Evolutionary conservation across 2,888 invertebrate species (phyloP).

Genomic region (Koerneria pararmatus): DNA sequence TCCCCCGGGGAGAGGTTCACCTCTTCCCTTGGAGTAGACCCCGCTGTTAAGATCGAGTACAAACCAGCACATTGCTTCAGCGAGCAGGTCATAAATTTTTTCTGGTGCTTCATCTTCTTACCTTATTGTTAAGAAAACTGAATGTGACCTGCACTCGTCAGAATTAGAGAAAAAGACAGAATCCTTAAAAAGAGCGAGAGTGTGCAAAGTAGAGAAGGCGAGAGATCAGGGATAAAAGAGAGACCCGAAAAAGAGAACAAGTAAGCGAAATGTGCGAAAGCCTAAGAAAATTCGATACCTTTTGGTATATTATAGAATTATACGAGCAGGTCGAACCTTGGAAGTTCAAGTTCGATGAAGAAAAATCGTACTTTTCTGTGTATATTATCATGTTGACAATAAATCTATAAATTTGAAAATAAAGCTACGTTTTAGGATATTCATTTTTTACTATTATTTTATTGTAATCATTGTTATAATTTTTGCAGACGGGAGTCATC

Average conservation of each 20-base stretch:
- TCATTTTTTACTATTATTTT: neutral
- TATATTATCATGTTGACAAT: too few relatives aligned
- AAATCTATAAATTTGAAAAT: too few relatives aligned
- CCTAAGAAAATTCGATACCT: too few relatives aligned
- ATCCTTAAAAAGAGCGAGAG: neutral
- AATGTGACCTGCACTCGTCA: too few relatives aligned
- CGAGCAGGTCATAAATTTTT: slow-evolving; percentile 39
- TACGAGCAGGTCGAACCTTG: too few relatives aligned
- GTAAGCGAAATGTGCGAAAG: too few relatives aligned
- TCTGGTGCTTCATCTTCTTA: neutral
- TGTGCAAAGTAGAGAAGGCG: neutral
- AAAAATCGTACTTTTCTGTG: too few relatives aligned
- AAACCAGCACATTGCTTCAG: slow-evolving; percentile 60
- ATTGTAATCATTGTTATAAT: neutral
- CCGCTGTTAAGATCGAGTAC: slow-evolving; percentile 60
- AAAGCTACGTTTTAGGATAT: neutral
- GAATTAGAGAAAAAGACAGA: too few relatives aligned
- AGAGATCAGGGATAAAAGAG: neutral
- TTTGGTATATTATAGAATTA: too few relatives aligned
- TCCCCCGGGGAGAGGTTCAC: slow-evolving; percentile 61
- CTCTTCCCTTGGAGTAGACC: slow-evolving; percentile 61
- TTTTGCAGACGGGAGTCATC: slow-evolving; percentile 34
- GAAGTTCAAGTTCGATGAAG: too few relatives aligned
- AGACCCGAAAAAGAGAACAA: too few relatives aligned
- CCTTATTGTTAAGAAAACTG: too few relatives aligned